Conservation (phyloP, 1,140 invertebrate species). For the Dufourea novaeangliae region DNA sequence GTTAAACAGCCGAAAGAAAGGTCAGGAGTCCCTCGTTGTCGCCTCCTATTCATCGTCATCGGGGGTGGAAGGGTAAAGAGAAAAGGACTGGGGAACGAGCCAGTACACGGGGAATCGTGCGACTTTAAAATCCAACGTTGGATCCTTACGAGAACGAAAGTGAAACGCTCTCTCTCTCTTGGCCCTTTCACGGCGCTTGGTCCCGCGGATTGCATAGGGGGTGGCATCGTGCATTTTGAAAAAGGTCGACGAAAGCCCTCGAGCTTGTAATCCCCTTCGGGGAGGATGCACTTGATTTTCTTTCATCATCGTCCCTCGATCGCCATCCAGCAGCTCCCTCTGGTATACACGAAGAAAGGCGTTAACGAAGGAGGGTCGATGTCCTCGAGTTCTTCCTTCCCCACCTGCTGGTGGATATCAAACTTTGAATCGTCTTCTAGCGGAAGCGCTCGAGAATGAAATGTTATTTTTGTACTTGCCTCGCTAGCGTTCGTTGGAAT, state of each 20-base stretch:
- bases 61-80: neutral
- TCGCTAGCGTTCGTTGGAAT: too few species aligned
- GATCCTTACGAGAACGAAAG: constrained; percentile 42
- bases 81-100: neutral
- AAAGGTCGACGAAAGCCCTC: constrained; percentile 39
- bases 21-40: constrained; percentile 1
- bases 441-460: too few species aligned
- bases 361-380: constrained; percentile 17
- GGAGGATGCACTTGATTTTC: constrained; percentile 54
- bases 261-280: constrained; percentile 32
- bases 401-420: too few species aligned
- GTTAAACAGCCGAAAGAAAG: constrained; percentile 22
- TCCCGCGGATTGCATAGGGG: constrained; percentile 22
- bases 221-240: constrained; percentile 49
- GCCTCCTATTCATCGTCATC: neutral
- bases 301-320: constrained; percentile 2
- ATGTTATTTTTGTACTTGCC: too few species aligned
- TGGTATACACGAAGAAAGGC: neutral
- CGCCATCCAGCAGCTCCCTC: too few species aligned
- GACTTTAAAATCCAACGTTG: constrained; percentile 36
- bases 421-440: too few species aligned
- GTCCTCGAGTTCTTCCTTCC: neutral
- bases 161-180: too few species aligned
- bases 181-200: constrained; percentile 23
- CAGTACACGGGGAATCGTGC: constrained; percentile 7